Conservation (phyloP, 2,888 invertebrate genomes). For the Digitonthophagus gazella region DNA sequence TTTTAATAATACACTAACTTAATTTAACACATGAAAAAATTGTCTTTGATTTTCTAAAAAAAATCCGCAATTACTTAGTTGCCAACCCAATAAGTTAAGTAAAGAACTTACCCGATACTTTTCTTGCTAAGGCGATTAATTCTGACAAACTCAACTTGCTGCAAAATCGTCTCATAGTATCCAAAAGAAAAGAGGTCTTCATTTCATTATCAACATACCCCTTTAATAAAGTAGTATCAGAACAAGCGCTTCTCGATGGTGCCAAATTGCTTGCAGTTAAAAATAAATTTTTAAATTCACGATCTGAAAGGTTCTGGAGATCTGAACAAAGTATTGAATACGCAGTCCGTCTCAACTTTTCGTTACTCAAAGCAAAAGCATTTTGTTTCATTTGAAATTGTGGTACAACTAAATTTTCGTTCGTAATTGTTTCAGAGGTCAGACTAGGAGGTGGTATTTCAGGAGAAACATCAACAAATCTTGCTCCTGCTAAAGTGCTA, state of each 20-base stretch:
- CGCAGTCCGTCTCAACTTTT: background rate
- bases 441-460: too few species aligned
- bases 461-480: background rate
- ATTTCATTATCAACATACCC: background rate
- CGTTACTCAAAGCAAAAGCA: background rate
- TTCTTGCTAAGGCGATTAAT: background rate
- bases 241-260: background rate
- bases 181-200: background rate
- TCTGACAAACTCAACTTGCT: background rate
- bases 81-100: too few species aligned
- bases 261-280: background rate
- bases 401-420: too few species aligned
- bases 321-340: background rate
- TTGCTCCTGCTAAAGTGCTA: background rate
- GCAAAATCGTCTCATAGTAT: background rate
- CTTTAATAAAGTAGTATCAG: too few species aligned
- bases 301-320: background rate
- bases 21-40: too few species aligned
- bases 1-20: too few species aligned
- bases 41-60: too few species aligned
- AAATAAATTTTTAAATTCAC: background rate
- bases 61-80: too few species aligned
- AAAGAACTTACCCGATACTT: background rate
- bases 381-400: too few species aligned
- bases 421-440: too few species aligned